These are phyloP conservation scores for Harpagifer antarcticus DNA, from an alignment of 2,797 vertebrate genomes.

Conservation along the genomic window DNA sequence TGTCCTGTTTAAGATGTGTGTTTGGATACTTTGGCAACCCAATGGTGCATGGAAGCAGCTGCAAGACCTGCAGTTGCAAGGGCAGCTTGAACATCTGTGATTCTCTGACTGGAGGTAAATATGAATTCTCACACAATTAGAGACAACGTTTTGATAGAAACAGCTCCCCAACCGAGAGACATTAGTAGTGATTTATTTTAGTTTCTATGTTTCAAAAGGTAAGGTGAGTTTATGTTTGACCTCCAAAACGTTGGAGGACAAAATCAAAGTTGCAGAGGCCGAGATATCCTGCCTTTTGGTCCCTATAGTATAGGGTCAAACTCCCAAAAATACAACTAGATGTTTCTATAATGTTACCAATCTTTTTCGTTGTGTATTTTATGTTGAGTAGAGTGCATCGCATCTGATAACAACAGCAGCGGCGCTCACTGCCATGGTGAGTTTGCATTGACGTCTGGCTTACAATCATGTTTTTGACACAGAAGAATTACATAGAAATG, in stretches of 20 bases:
- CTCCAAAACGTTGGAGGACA: neutral
- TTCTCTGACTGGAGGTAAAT: constrained; percentile 87
- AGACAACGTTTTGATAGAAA: neutral
- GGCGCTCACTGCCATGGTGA: constrained; percentile 84
- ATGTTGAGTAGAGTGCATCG: constrained; percentile 83
- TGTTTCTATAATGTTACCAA: no score
- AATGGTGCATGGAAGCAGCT: constrained; percentile 80
- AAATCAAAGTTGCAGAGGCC: no score
- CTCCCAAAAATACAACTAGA: neutral
- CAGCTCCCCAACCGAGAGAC: fast-evolving
- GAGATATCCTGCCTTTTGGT: no score
- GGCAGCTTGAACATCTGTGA: constrained; percentile 83
- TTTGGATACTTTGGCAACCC: constrained; percentile 91
- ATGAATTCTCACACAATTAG: neutral
- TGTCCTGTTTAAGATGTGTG: constrained; percentile 85
- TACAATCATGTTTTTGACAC: neutral
- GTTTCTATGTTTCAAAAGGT: neutral
- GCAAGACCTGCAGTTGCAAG: constrained; percentile 87
- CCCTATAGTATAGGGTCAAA: neutral
- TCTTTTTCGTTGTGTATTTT: neutral
- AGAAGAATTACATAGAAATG: neutral
- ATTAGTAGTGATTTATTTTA: neutral
- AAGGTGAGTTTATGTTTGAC: neutral
- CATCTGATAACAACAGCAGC: constrained; percentile 78
- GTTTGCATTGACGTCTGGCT: constrained; percentile 40